Evolutionary conservation across 2,113 vertebrate species (phyloP), one percentile per base, ranked within the genome.

Genomic region (Morphnarchus princeps): DNA sequence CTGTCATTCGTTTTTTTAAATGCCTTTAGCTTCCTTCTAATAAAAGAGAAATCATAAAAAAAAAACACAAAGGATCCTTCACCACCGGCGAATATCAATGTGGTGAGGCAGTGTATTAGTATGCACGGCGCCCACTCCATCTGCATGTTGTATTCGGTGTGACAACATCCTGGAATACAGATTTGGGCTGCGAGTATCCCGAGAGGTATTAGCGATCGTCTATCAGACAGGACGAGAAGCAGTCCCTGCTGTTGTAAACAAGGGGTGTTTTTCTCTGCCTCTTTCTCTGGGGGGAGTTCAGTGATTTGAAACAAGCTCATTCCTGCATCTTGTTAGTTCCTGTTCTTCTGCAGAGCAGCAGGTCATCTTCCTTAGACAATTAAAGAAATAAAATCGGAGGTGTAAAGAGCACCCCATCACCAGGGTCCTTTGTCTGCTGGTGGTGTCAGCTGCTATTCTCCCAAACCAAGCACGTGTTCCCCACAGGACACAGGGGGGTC

Each of bases 101-200:
- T 8, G 62, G 62, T 4, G 3, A 61, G 47, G 83, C 3, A 0
- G 71, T 0, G 3, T 18, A 90, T 98, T 95, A 96, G 93, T 38
- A 97, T 97, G 95, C 97, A 11, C 2, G 0, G 84, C 9, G 0
- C 90, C 93, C 3, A 11, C 87, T 96, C 95, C 94, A 93, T 82
- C 91, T 93, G 94, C 87, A 67, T 92, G 95, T 92, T 89, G 89
- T 31, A 47, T 47, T 85, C 16, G 5, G 25, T 55, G 89, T 61
- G 92, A 94, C 97, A 97, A 89, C 91, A 94, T 87, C 96, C 93
- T 29, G 4, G 96, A 95, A 96, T 96, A 94, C 96, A 97, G 96
- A 97, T 95, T 82, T 40, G 50, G 86, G 92, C 79, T 5, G 4
- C 3, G 6, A 70, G 18, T 32, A 93, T 89, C 96, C 95, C 82